Base-by-base conservation (phyloP, 35 echinoderm and acorn worm species). In the Lytechinus variegatus region DNA sequence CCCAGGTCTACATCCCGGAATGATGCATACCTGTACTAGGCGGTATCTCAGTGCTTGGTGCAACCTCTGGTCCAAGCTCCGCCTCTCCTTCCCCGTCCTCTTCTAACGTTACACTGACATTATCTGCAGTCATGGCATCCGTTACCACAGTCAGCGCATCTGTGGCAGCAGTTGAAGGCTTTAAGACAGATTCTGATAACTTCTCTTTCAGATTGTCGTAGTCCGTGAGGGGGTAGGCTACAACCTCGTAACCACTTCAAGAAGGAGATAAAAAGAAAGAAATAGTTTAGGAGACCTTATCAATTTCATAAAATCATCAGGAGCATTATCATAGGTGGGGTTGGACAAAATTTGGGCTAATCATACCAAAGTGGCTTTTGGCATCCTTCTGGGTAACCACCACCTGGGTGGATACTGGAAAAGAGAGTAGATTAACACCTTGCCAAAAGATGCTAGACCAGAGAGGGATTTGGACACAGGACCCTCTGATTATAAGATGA, bases 181-280 rank as follows among this genome's bases (percentile, higher is more conserved):
- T 95, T 29, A 97, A 52, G 21, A 57, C 87, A 54, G 60, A 19
- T 87, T 86, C 54, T 53, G 91, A 66, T 24, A 97, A 71, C 61
- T 96, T 96, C 53, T 98, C 96, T 54, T 96, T 94, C 6, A 99
- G 91, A 91, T 95, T 94, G 56, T 55, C 88, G 55, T 95, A 95
- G 27, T 97, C 97, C 86, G 98, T 99, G n/a, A 99, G 93, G 11
- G 98, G 98, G 89, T 99, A 99, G 54, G 72, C 94, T 19, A 99
- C 95, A 27, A 99, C 97, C 95, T 99, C 98, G 96, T 99, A 99
- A 54, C 98, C 97, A 95, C 94, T 95, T 60, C 11, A 91, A 24
- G 29, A 94, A 27, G 53, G 33, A 21, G 52, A 33, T 29, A 53
- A 89, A 89, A 12, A 89, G 52, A 19, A 53, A n/a, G 24, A n/a